Percentiles rank a stretch among this genome's conserved stretches.
Conservation (phyloP, 1,140 invertebrate species). For the Penaeus chinensis region DNA sequence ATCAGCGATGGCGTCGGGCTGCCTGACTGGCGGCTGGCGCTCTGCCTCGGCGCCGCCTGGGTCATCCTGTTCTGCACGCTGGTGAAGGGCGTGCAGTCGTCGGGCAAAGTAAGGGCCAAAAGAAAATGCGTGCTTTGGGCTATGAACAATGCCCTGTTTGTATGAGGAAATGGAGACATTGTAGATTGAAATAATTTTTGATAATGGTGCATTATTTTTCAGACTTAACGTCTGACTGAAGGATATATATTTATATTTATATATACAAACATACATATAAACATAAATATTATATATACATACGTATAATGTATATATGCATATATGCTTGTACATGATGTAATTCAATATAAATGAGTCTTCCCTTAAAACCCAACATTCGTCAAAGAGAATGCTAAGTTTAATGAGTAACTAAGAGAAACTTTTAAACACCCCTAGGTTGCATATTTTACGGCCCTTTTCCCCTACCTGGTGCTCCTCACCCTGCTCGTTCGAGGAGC, state of each 20-base stretch:
- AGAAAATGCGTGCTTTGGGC: no score
- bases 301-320: not conserved
- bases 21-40: conserved; percentile 80
- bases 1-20: conserved; percentile 50
- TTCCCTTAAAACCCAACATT: not conserved
- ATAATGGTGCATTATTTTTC: no score
- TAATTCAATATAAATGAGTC: not conserved
- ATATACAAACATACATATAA: not conserved
- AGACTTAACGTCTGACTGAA: no score
- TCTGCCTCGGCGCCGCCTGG: conserved; percentile 82
- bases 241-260: not conserved
- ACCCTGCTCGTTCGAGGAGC: conserved; percentile 79
- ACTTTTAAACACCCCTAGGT: conserved; percentile 71
- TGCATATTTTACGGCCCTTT: conserved; percentile 85
- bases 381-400: not conserved
- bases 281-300: not conserved
- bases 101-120: conserved; percentile 37
- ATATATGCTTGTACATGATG: no score
- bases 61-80: conserved; percentile 80
- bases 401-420: not conserved
- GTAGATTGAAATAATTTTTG: no score
- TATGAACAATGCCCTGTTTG: not conserved
- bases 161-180: no score
- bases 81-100: conserved; percentile 77
- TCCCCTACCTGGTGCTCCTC: conserved; percentile 85